Evolutionary conservation across 2,888 invertebrate species (phyloP).

Genomic region (Brachyptera putata): DNA sequence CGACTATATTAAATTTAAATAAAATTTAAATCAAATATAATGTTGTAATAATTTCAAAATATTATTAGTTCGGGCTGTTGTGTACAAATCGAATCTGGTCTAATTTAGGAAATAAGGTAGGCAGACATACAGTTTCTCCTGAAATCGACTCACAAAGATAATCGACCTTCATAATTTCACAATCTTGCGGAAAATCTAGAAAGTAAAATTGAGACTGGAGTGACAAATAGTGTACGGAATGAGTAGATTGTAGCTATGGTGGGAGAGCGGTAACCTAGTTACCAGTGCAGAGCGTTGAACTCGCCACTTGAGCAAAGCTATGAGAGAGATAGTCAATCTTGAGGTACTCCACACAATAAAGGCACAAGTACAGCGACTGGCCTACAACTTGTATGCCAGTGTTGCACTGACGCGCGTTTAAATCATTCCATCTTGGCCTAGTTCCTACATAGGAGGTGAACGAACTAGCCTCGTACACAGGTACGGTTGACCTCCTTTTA

Average conservation of each 20-base stretch:
- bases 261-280: conserved; percentile 43
- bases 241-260: conserved; percentile 40
- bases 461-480: conserved; percentile 55
- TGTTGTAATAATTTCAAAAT: too few relatives aligned
- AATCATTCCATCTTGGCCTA: conserved; percentile 63
- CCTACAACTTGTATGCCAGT: conserved; percentile 20
- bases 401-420: conserved; percentile 48
- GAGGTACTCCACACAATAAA: conserved; percentile 1
- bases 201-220: conserved; percentile 25
- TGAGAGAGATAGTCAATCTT: conserved; percentile 12
- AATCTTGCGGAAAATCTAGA: conserved; percentile 27
- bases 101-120: too few relatives aligned
- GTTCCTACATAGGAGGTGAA: conserved; percentile 56
- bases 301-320: conserved; percentile 36
- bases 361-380: conserved; percentile 15
- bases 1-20: too few relatives aligned
- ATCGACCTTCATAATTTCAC: conserved; percentile 24
- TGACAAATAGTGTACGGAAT: conserved; percentile 31
- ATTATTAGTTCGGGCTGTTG: too few relatives aligned
- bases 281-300: conserved; percentile 45
- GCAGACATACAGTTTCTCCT: too few relatives aligned
- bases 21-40: too few relatives aligned
- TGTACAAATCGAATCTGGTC: too few relatives aligned
- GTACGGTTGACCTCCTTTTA: conserved; percentile 38
- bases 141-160: conserved; percentile 10